phyloP scores from a whole-genome alignment of 2,113 vertebrate genomes.

The Phaetusa simplex region DNA sequence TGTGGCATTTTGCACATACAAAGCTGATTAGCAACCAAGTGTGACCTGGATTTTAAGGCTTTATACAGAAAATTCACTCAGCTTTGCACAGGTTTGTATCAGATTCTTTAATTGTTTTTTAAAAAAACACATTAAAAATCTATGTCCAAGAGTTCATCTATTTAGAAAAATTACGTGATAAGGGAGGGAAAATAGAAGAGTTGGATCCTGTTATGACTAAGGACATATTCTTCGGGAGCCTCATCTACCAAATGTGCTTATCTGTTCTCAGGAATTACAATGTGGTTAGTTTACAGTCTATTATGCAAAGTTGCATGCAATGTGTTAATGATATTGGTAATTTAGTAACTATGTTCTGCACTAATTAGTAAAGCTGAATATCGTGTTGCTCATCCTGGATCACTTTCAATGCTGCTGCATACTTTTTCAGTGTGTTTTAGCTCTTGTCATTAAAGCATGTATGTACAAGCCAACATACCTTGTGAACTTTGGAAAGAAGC shows the following conservation, averaged over 20 bases:
- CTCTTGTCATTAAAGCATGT: conserved; percentile 31
- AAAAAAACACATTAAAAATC: background rate
- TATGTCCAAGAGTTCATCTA: background rate
- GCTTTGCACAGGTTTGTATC: background rate
- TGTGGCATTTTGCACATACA: background rate
- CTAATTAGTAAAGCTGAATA: conserved; percentile 53
- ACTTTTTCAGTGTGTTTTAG: conserved; percentile 7
- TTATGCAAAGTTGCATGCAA: conserved; percentile 40
- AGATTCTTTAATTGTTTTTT: background rate
- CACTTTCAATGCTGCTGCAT: conserved; percentile 36
- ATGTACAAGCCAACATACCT: conserved; percentile 24
- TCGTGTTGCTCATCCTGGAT: conserved; percentile 51
- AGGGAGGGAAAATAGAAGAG: background rate
- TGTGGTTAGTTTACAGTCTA: conserved; percentile 46
- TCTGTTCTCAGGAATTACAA: conserved; percentile 28
- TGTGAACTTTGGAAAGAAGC: conserved; percentile 50
- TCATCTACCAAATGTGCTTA: background rate
- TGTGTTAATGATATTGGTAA: conserved; percentile 51
- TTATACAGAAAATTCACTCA: background rate
- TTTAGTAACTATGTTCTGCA: conserved; percentile 37
- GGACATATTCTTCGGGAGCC: background rate
- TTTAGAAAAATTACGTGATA: background rate
- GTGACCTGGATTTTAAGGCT: background rate
- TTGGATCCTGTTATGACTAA: background rate
- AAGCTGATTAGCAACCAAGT: background rate